Conservation (phyloP, 2,113 vertebrate species). For the Otis tarda region DNA sequence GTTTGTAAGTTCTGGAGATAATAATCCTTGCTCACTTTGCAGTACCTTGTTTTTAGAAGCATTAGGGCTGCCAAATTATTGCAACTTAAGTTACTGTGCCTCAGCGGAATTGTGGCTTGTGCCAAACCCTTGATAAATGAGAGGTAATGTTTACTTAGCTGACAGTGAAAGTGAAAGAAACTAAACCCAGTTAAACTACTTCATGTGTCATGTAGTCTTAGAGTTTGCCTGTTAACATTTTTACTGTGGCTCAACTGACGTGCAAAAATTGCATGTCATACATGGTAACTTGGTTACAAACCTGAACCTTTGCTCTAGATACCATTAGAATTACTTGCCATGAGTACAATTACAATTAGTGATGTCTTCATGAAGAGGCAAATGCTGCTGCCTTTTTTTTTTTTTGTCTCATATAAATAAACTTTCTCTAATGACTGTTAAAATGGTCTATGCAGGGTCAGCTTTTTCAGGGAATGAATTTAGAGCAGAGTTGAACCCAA, state of each 20-base stretch:
- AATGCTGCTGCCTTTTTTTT: neutral
- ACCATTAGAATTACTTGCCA: neutral
- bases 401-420: neutral
- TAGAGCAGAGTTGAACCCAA: neutral
- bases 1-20: neutral
- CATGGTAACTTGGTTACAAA: neutral
- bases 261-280: neutral
- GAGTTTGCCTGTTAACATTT: neutral
- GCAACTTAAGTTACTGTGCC: neutral
- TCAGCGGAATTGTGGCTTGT: neutral
- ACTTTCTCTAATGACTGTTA: neutral
- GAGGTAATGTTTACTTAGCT: neutral
- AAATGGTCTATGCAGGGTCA: neutral
- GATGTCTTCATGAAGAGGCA: neutral
- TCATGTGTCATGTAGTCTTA: neutral
- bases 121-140: neutral
- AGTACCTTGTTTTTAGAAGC: neutral
- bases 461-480: neutral
- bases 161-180: neutral
- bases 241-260: neutral
- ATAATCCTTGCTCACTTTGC: neutral
- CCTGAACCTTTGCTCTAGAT: neutral
- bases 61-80: neutral
- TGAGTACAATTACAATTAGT: neutral
- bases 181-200: neutral